phyloP scores from a whole-genome alignment of 2,888 invertebrate species.

The Lepas anatifera region DNA sequence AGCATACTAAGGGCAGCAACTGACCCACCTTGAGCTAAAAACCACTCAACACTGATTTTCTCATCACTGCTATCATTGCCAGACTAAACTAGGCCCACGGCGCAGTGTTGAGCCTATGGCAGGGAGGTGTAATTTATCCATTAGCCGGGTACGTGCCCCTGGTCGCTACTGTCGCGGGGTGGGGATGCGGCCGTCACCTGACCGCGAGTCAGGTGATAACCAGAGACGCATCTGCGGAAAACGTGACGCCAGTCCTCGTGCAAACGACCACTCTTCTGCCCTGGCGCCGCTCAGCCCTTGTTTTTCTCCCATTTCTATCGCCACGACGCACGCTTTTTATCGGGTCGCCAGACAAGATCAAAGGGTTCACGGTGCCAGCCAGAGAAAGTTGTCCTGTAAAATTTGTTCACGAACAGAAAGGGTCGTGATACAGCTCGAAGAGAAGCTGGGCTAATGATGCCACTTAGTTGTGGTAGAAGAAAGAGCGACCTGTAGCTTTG shows the following conservation, averaged over 20 bases:
- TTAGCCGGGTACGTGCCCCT: background rate
- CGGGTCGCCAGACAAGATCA: background rate
- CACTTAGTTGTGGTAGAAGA: background rate
- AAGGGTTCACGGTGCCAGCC: background rate
- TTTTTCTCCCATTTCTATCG: background rate
- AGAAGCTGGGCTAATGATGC: background rate
- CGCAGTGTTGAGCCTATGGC: too few species aligned
- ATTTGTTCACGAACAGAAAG: background rate
- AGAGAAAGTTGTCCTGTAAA: conserved; percentile 5
- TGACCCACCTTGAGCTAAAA: too few species aligned
- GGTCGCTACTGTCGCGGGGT: too few species aligned
- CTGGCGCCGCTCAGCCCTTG: background rate
- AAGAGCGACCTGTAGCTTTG: too few species aligned
- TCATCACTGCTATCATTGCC: too few species aligned
- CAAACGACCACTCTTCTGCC: background rate
- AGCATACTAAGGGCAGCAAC: too few species aligned
- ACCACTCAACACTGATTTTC: too few species aligned
- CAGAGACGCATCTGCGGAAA: background rate
- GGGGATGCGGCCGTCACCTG: background rate
- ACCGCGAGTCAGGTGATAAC: background rate
- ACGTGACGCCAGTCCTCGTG: background rate
- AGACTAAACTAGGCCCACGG: too few species aligned
- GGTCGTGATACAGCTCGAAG: conserved; percentile 1
- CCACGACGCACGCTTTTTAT: background rate
- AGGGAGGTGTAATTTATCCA: conserved; percentile 1